phyloP scores from a whole-genome alignment of 2,797 vertebrate species.

The Sphaeramia orbicularis region DNA sequence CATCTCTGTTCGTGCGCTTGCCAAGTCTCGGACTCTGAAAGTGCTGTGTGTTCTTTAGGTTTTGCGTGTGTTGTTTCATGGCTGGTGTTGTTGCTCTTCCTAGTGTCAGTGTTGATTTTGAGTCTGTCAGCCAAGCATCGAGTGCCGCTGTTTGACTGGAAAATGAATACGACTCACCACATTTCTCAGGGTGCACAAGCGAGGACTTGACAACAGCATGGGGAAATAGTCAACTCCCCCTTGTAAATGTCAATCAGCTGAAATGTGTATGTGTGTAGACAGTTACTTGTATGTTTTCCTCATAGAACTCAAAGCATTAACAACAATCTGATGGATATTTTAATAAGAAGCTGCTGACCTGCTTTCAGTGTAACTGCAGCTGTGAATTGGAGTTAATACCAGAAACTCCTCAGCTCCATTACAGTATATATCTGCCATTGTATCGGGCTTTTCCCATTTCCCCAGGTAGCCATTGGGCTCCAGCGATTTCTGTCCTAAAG shows the following conservation, averaged over 20 bases:
- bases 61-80: conserved; percentile 5
- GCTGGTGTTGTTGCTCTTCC: conserved; percentile 4
- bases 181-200: conserved; percentile 33
- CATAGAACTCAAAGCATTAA: not conserved
- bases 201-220: conserved; percentile 32
- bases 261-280: conserved; percentile 15
- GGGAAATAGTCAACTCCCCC: conserved; percentile 10
- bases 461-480: conserved; percentile 8
- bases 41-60: not conserved
- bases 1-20: not conserved
- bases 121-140: conserved; percentile 1
- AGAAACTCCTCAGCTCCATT: not conserved
- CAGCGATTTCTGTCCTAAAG: conserved; percentile 22
- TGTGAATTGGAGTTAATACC: not conserved
- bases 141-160: conserved; percentile 32
- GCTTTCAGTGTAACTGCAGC: not conserved
- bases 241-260: conserved; percentile 41
- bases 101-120: conserved; percentile 30
- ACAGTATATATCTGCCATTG: not conserved
- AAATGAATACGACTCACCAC: conserved; percentile 32
- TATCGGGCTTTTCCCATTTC: not conserved
- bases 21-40: not conserved
- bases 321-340: not conserved
- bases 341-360: not conserved
- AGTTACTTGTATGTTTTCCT: conserved; percentile 22